A percentile compares a stretch with the other conserved stretches of the same genome.
Conservation (phyloP, 2,113 vertebrate species). For the Leptobrachium leishanense region DNA sequence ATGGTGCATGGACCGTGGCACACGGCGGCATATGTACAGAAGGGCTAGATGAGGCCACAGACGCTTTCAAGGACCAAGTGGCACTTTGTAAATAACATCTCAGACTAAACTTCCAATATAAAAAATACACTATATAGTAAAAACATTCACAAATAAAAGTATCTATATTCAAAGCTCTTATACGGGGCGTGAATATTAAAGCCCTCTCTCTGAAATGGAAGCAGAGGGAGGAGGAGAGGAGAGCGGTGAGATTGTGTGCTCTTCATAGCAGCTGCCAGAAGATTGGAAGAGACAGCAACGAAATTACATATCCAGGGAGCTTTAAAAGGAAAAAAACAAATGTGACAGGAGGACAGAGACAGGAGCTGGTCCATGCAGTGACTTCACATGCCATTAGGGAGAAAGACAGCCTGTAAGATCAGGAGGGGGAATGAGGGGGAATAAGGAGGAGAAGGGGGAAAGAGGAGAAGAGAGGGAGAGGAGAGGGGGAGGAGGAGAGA, state of each 20-base stretch:
- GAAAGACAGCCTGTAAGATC: not conserved
- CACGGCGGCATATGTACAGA: no score
- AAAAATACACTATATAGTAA: no score
- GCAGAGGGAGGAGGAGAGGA: not conserved
- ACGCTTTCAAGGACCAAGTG: no score
- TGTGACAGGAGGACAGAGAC: conserved; percentile 46
- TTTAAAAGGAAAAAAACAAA: conserved; percentile 51
- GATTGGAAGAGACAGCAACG: conserved; percentile 52
- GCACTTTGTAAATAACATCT: no score
- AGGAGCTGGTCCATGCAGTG: conserved; percentile 41
- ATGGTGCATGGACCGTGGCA: no score
- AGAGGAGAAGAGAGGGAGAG: not conserved
- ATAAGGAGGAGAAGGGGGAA: no score
- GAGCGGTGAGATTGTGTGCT: not conserved
- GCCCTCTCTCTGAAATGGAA: no score
- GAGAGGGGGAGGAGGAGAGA: not conserved
- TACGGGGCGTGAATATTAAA: no score
- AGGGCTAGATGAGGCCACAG: no score
- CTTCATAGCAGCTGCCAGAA: conserved; percentile 38
- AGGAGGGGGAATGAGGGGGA: conserved; percentile 2
- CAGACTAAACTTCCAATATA: no score
- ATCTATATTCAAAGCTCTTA: no score
- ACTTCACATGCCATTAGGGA: conserved; percentile 51
- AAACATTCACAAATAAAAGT: no score
- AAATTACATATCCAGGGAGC: conserved; percentile 59